Percentiles rank a stretch among this genome's conserved stretches.
Conservation (phyloP, 2,797 vertebrate species). For the Uromys caudimaculatus region DNA sequence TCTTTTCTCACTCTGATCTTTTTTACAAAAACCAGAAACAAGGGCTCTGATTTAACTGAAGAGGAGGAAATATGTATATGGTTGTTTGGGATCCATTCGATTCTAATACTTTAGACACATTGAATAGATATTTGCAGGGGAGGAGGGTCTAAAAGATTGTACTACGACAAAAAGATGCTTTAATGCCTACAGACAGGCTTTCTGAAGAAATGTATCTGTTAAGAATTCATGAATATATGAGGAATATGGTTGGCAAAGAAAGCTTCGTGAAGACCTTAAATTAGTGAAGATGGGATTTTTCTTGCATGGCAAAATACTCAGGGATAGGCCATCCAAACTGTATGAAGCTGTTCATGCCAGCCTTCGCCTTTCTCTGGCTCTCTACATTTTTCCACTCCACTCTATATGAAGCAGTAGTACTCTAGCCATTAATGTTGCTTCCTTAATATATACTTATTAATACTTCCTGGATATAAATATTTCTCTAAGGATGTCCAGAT, state of each 20-base stretch:
- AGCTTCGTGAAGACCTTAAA: background rate
- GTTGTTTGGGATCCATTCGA: background rate
- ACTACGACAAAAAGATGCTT: background rate
- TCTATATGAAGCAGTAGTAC: background rate
- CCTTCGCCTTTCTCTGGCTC: background rate
- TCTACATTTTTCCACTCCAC: background rate
- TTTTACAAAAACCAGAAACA: background rate
- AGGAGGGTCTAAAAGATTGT: background rate
- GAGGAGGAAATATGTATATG: background rate
- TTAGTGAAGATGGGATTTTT: background rate
- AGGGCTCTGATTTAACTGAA: constrained; percentile 25
- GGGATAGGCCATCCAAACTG: background rate
- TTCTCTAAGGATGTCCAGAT: background rate
- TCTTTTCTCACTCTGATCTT: constrained; percentile 62
- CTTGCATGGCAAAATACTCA: background rate
- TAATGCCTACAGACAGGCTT: background rate
- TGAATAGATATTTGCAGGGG: background rate
- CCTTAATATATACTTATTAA: background rate
- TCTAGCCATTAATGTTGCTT: background rate
- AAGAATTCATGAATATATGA: background rate
- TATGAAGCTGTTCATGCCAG: background rate
- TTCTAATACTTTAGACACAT: background rate
- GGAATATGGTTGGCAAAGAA: background rate
- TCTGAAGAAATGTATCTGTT: background rate
- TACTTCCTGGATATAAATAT: background rate